Conservation (phyloP, 2,113 vertebrate genomes). For the Heterocephalus glaber region DNA sequence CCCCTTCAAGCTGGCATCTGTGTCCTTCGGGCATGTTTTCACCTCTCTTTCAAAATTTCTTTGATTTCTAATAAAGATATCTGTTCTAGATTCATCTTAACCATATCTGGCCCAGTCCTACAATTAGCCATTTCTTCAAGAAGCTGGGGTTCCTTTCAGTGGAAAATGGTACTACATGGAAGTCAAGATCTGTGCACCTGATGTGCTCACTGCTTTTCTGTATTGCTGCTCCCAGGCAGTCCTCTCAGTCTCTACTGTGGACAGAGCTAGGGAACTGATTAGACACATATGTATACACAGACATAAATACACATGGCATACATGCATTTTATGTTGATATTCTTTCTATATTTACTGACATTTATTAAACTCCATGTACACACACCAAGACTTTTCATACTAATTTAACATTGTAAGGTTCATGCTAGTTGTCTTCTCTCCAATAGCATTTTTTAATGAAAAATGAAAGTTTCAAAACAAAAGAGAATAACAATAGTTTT, state of each 20-base stretch:
- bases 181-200: not conserved
- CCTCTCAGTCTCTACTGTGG: not conserved
- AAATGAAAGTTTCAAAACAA: not conserved
- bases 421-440: not conserved
- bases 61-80: conserved; percentile 11
- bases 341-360: not conserved
- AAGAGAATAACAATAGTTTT: not conserved
- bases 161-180: not conserved
- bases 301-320: not conserved
- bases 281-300: not conserved
- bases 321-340: not conserved
- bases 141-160: not conserved
- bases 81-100: conserved; percentile 46
- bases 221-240: not conserved
- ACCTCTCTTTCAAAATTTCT: conserved; percentile 20
- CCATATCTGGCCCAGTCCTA: not conserved
- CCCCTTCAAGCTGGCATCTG: not conserved
- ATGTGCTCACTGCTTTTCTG: not conserved
- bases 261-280: not conserved
- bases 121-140: conserved; percentile 5
- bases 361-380: not conserved
- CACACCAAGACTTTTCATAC: not conserved
- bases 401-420: not conserved
- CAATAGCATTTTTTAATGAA: not conserved
- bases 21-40: not conserved